A percentile compares a stretch with the other conserved stretches of the same genome.
Conservation (phyloP, 2,888 invertebrate species). For the Neoitamus cyanurus region DNA sequence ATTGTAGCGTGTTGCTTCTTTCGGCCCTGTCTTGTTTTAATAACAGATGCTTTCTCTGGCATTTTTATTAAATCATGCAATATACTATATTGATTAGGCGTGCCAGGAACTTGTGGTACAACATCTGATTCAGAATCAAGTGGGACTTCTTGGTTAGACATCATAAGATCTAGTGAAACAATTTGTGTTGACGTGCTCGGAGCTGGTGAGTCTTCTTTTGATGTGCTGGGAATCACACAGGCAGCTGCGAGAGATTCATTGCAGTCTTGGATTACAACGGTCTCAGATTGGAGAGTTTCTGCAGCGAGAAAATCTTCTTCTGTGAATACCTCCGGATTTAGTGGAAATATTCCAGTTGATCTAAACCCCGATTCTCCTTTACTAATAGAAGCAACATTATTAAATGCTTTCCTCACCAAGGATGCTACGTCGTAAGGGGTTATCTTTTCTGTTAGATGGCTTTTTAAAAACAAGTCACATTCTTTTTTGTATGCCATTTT, state of each 20-base stretch:
- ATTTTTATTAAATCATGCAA: not conserved
- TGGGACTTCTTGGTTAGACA: no score
- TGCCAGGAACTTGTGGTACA: no score
- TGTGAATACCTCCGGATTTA: not conserved
- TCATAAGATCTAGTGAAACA: no score
- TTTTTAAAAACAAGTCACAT: slow-evolving; percentile 58
- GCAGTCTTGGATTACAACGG: not conserved
- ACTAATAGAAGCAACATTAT: not conserved
- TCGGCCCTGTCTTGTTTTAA: not conserved
- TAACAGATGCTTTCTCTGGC: not conserved
- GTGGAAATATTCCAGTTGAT: not conserved
- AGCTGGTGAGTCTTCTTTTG: no score
- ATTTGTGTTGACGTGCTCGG: no score
- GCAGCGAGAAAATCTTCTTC: not conserved
- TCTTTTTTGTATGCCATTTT: slow-evolving; percentile 57
- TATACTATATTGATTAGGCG: no score
- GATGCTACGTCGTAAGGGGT: slow-evolving; percentile 5
- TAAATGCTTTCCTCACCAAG: not conserved
- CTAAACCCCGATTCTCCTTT: not conserved
- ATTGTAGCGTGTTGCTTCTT: not conserved
- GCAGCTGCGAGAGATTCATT: no score
- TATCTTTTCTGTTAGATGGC: slow-evolving; percentile 12
- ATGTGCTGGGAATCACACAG: no score
- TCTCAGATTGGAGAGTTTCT: not conserved
- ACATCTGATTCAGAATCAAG: not conserved